Evolutionary conservation across 2,888 invertebrate genomes (phyloP).

Genomic region (Fragum sueziense): DNA sequence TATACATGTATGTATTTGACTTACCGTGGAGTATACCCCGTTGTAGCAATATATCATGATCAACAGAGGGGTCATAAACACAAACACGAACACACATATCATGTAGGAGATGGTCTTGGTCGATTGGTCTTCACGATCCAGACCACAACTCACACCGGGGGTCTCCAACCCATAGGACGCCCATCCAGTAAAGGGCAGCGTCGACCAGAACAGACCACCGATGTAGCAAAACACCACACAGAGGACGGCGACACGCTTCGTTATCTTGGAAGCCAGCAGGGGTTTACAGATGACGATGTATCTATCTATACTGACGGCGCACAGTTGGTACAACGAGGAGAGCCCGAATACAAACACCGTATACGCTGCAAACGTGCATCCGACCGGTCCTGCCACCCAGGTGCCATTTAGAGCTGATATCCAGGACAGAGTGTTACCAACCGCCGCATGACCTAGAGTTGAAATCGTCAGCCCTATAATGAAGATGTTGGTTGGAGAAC

Average conservation of each 20-base stretch:
- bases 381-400: slow-evolving; percentile 53
- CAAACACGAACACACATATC: slow-evolving; percentile 65
- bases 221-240: slow-evolving; percentile 53
- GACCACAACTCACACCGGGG: slow-evolving; percentile 63
- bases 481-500: slow-evolving; percentile 71
- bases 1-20: slow-evolving; percentile 10
- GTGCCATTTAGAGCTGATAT: slow-evolving; percentile 53
- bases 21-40: slow-evolving; percentile 67
- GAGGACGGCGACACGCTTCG: slow-evolving; percentile 55
- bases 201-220: slow-evolving; percentile 67
- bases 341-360: slow-evolving; percentile 70
- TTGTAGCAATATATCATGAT: slow-evolving; percentile 67
- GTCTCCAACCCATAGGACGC: slow-evolving; percentile 68
- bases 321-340: slow-evolving; percentile 68
- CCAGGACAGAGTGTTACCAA: slow-evolving; percentile 54
- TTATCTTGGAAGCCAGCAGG: slow-evolving; percentile 60
- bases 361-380: slow-evolving; percentile 69
- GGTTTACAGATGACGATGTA: slow-evolving; percentile 73
- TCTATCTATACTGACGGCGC: slow-evolving; percentile 70
- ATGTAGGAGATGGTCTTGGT: slow-evolving; percentile 62
- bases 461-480: slow-evolving; percentile 66
- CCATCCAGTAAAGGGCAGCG: slow-evolving; percentile 70
- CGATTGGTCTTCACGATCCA: slow-evolving; percentile 57
- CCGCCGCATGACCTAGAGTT: slow-evolving; percentile 64
- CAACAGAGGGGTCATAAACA: slow-evolving; percentile 65